phyloP scores from a whole-genome alignment of 2,888 invertebrate genomes.

The Tiphia femorata region DNA sequence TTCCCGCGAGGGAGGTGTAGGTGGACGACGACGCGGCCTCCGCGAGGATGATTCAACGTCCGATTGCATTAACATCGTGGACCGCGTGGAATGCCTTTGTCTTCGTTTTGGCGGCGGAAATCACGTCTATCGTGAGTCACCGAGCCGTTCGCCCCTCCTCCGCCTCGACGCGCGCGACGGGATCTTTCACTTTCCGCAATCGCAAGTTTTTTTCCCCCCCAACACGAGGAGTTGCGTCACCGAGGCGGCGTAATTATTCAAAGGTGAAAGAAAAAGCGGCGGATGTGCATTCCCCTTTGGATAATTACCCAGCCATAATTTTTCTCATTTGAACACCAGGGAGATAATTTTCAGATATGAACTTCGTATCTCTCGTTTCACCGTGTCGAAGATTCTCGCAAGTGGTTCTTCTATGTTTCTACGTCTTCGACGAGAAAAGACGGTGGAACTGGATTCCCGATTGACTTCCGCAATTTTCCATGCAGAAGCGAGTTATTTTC shows the following conservation, averaged over 20 bases:
- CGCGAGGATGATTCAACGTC: conserved; percentile 44
- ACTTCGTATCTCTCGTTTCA: too few species aligned
- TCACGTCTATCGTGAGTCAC: conserved; percentile 31
- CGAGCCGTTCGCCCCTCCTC: conserved; percentile 1
- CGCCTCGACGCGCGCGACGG: not conserved
- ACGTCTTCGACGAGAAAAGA: too few species aligned
- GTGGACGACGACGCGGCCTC: conserved; percentile 39
- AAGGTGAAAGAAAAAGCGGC: too few species aligned
- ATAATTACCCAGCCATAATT: too few species aligned
- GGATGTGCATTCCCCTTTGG: not conserved
- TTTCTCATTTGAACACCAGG: too few species aligned
- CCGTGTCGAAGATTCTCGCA: too few species aligned
- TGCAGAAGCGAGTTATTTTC: too few species aligned
- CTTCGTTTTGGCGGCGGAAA: conserved; percentile 39
- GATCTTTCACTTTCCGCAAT: conserved; percentile 13
- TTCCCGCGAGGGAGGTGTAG: conserved; percentile 60
- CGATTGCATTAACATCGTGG: conserved; percentile 45
- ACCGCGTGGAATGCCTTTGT: conserved; percentile 34
- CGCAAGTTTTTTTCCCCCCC: not conserved
- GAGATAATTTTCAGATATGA: too few species aligned
- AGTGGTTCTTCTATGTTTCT: too few species aligned
- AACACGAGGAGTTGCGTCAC: not conserved
- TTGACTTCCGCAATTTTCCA: too few species aligned
- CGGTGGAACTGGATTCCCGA: too few species aligned
- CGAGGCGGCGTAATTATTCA: too few species aligned